phyloP scores from a whole-genome alignment of 2,888 invertebrate species.

The Alitta virens region DNA sequence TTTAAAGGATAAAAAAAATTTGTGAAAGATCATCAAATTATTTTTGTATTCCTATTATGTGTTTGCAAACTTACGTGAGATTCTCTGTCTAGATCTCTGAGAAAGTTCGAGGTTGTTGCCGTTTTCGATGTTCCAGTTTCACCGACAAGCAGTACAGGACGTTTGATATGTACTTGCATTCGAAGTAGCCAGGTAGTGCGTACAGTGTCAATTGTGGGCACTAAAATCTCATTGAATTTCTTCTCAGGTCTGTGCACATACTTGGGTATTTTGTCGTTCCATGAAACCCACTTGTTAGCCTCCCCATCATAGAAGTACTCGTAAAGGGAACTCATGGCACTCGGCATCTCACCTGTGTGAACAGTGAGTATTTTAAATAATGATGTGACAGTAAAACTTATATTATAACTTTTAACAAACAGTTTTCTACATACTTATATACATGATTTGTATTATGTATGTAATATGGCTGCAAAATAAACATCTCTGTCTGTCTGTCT shows the following conservation, averaged over 20 bases:
- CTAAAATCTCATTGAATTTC: constrained; percentile 80
- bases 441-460: too few relatives aligned
- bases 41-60: too few relatives aligned
- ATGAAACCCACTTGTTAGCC: constrained; percentile 75
- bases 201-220: constrained; percentile 86
- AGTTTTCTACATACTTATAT: too few relatives aligned
- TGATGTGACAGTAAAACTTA: too few relatives aligned
- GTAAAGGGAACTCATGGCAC: constrained; percentile 70
- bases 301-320: constrained; percentile 77
- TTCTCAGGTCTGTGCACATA: constrained; percentile 72
- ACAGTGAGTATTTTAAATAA: too few relatives aligned
- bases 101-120: constrained; percentile 79
- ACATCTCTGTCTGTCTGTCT: too few relatives aligned
- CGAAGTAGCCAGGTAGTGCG: constrained; percentile 73
- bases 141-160: constrained; percentile 81
- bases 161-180: constrained; percentile 68
- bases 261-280: constrained; percentile 76
- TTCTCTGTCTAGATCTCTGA: constrained; percentile 67
- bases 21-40: too few relatives aligned
- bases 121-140: constrained; percentile 93
- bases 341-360: constrained; percentile 70
- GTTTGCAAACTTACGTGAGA: constrained; percentile 64
- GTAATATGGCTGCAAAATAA: too few relatives aligned
- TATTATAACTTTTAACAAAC: too few relatives aligned
- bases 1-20: too few relatives aligned